A percentile compares a stretch with the other conserved stretches of the same genome.
Evolutionary conservation across 2,113 vertebrate genomes (phyloP).

Genomic region (Pseudolaguvia tuberculata): DNA sequence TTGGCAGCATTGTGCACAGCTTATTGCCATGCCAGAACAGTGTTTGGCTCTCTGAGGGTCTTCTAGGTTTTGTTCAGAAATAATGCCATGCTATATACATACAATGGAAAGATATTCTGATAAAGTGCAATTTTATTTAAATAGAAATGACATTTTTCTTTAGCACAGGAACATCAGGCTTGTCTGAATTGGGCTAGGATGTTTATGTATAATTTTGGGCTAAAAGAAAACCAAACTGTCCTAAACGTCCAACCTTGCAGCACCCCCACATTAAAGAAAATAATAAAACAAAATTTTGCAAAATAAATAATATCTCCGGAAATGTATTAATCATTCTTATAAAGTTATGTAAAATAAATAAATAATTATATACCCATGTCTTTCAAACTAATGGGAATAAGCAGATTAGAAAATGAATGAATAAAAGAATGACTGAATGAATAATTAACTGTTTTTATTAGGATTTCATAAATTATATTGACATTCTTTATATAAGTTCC

Average conservation of each 20-base stretch:
- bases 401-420: too few relatives aligned
- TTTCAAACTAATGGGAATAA: too few relatives aligned
- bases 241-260: not conserved
- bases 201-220: not conserved
- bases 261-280: not conserved
- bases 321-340: not conserved
- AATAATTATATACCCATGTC: too few relatives aligned
- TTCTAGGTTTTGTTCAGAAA: too few relatives aligned
- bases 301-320: not conserved
- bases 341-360: not conserved
- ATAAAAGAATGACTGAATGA: too few relatives aligned
- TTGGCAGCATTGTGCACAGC: too few relatives aligned
- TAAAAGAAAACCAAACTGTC: not conserved
- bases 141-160: not conserved
- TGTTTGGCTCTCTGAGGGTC: too few relatives aligned
- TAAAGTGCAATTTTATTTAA: not conserved
- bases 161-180: not conserved
- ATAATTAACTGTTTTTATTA: too few relatives aligned
- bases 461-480: too few relatives aligned
- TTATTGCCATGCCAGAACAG: too few relatives aligned
- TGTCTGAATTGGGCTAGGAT: not conserved
- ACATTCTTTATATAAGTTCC: not conserved
- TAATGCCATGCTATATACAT: too few relatives aligned
- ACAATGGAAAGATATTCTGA: too few relatives aligned
- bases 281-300: not conserved